phyloP scores from a whole-genome alignment of 2,113 vertebrate genomes.

The Xiphophorus hellerii region DNA sequence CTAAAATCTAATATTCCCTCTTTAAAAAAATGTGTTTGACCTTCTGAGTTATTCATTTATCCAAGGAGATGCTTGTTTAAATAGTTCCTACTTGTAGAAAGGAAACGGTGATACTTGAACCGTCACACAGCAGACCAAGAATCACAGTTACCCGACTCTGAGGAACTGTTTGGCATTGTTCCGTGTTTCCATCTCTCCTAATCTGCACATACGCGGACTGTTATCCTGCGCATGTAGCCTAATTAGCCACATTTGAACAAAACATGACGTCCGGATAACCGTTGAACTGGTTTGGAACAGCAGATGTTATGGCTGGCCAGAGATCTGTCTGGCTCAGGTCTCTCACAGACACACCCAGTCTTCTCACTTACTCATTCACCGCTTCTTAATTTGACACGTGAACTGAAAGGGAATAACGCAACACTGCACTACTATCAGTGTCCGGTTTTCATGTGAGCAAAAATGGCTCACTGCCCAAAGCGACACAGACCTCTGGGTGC shows the following conservation, averaged over 20 bases:
- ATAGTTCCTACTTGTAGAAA: too few relatives aligned
- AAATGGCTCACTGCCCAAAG: not conserved
- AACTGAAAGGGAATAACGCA: too few relatives aligned
- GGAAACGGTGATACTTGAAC: too few relatives aligned
- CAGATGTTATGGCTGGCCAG: slow-evolving; percentile 4
- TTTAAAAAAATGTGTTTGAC: not conserved
- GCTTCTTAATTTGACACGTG: too few relatives aligned
- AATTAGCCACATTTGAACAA: not conserved
- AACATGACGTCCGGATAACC: not conserved
- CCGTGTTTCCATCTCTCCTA: not conserved
- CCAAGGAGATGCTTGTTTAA: not conserved
- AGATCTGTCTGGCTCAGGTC: slow-evolving; percentile 38
- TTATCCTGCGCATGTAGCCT: not conserved
- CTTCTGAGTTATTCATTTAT: not conserved
- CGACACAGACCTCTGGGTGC: not conserved
- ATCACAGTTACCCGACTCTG: too few relatives aligned
- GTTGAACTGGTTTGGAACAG: slow-evolving; percentile 28
- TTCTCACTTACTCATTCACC: not conserved
- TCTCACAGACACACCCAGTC: slow-evolving; percentile 27
- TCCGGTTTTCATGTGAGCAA: not conserved
- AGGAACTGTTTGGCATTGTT: not conserved
- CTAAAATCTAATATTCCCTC: not conserved
- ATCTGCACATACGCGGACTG: not conserved
- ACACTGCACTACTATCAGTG: not conserved
- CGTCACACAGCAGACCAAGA: too few relatives aligned